These are phyloP conservation scores for Hypocryptadius cinnamomeus DNA, from an alignment of 2,113 vertebrate genomes.

Conservation along the genomic window DNA sequence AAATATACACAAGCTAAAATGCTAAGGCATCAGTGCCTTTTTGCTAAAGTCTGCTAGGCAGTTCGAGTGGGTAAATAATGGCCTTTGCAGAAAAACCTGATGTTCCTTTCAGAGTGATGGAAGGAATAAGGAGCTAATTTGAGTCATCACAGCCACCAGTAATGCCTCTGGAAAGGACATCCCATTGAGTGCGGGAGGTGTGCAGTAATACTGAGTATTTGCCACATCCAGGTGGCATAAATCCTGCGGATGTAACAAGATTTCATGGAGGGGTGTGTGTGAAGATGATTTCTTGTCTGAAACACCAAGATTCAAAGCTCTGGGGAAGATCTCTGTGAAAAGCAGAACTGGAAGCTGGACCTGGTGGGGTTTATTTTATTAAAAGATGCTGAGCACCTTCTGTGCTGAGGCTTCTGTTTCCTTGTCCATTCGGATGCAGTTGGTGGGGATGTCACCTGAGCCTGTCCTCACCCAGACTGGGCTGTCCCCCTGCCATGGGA, in stretches of 20 bases:
- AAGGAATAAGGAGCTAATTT: background rate
- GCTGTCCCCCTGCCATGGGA: rapidly evolving
- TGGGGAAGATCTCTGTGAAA: background rate
- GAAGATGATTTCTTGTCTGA: background rate
- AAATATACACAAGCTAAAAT: rapidly evolving
- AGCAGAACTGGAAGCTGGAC: background rate
- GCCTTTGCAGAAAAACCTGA: background rate
- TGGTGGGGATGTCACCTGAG: rapidly evolving
- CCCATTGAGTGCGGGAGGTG: background rate
- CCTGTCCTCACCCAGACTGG: background rate
- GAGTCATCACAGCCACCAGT: background rate
- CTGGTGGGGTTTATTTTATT: background rate
- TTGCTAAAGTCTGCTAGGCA: background rate
- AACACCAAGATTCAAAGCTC: background rate
- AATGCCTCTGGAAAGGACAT: background rate
- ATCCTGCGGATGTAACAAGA: background rate
- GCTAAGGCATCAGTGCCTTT: background rate
- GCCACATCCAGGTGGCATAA: rapidly evolving
- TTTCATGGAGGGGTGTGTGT: rapidly evolving
- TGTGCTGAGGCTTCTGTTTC: background rate
- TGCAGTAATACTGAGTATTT: background rate
- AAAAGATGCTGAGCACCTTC: background rate
- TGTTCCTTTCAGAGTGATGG: background rate
- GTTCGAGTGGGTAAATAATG: background rate
- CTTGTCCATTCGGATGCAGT: background rate